Evolutionary conservation across 2,888 invertebrate genomes (phyloP), one percentile per base, ranked within the genome.

Genomic region (Aspidiotus destructor): DNA sequence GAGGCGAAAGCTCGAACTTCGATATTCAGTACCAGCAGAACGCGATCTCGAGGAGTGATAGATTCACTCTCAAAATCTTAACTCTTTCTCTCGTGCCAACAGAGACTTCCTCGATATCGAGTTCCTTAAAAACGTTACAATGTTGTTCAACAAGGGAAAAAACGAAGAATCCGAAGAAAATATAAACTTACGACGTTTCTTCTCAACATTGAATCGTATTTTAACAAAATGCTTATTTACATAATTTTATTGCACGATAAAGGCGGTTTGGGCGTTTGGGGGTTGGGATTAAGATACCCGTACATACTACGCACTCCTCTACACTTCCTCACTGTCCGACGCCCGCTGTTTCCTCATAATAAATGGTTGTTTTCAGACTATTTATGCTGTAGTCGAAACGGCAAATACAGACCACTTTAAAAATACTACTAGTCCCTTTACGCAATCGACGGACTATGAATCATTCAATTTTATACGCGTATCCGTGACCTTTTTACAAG

Each of bases 171-270:
- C 17, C 57, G 42, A 58, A 16, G 28, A 40, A 58, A 61, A 67
- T 67, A 67, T 67, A 67, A 67, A 67, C 60, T 67, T 67, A 67
- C 67, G 67, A 65, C 65, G 6, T 40, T 42, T 44, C 28, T 55
- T 55, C 42, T 57, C 41, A 54, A 55, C 54, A 65, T 15, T 55
- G 28, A 67, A 44, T 67, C 67, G 67, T 67, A 67, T 57, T 57
- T 48, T 44, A 67, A 62, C 62, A 28, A 62, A 62, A 67, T 52
- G 57, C 67, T 67, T 58, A 67, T 67, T 67, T 67, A 67, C 67
- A 67, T 67, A 67, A 67, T 67, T 67, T 67, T 67, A 67, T 67
- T 67, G 67, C 67, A 17, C 58, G 67, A 67, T 67, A 60, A 67
- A 67, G 67, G 58, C 67, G 52, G 67, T 60, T 60, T 60, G 67